Conservation (phyloP, 1,140 invertebrate species). For the Ips nitidus region DNA sequence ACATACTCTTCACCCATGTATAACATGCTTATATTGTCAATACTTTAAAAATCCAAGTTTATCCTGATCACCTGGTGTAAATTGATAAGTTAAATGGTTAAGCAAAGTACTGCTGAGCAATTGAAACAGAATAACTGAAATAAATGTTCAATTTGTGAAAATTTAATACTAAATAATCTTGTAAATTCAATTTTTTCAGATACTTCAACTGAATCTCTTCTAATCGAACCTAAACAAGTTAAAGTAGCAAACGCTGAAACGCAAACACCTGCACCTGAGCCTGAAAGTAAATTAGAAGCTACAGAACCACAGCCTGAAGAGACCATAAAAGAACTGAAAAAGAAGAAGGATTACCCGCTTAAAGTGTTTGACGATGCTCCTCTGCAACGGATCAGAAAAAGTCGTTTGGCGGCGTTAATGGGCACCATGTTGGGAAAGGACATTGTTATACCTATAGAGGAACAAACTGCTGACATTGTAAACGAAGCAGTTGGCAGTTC, state of each 20-base stretch:
- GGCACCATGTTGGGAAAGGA: constrained; percentile 41
- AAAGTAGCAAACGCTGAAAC: constrained; percentile 43
- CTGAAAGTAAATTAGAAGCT: constrained; percentile 22
- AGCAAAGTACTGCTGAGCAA: no score
- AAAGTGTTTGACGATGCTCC: constrained; percentile 45
- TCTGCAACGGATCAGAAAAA: constrained; percentile 42
- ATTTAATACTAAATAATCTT: no score
- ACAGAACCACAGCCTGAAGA: neutral
- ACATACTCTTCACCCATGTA: no score
- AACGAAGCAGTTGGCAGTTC: neutral
- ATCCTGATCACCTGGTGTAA: no score
- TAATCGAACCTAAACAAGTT: constrained; percentile 32
- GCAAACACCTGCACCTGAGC: constrained; percentile 35
- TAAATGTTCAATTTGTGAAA: no score
- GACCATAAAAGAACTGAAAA: neutral
- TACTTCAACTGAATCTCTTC: constrained; percentile 35
- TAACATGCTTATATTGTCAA: no score
- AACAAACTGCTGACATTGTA: constrained; percentile 3
- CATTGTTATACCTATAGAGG: constrained; percentile 13
- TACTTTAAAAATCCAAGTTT: no score
- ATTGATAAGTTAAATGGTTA: no score
- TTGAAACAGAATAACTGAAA: no score
- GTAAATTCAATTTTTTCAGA: constrained; percentile 12
- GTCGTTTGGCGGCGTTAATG: constrained; percentile 41
- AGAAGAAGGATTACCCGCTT: constrained; percentile 22